Conservation (phyloP, 2,113 vertebrate genomes). For the Phylloscopus whistleri region DNA sequence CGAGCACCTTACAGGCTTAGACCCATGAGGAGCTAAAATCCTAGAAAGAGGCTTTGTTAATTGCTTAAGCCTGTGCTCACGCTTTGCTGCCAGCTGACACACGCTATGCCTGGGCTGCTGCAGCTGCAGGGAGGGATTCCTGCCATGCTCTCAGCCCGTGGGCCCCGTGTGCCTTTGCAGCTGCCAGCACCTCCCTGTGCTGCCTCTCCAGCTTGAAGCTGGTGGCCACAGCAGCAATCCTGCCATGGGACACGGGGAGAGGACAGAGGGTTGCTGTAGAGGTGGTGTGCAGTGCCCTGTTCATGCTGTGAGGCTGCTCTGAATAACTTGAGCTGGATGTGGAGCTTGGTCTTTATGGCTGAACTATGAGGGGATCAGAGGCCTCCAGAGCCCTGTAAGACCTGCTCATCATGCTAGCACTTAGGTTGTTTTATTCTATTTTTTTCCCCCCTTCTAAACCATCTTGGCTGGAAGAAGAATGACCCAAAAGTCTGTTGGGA, state of each 20-base stretch:
- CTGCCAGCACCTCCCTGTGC: background rate
- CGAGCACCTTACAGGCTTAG: background rate
- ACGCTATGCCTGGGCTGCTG: background rate
- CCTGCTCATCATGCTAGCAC: background rate
- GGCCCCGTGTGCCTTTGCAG: background rate
- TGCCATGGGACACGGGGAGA: accelerated
- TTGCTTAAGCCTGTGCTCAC: background rate
- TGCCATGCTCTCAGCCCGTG: background rate
- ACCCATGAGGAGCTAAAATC: background rate
- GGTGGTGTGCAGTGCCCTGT: background rate
- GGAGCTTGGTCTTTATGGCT: background rate
- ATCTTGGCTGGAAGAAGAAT: background rate
- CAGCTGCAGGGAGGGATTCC: background rate
- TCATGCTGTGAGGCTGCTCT: background rate
- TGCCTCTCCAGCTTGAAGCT: background rate
- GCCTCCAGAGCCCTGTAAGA: no score
- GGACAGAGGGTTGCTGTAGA: background rate
- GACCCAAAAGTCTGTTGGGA: background rate
- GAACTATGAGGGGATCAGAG: accelerated
- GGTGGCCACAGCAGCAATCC: background rate
- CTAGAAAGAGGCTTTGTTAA: background rate
- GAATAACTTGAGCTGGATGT: accelerated
- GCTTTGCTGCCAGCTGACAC: background rate
- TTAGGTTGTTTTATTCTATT: background rate
- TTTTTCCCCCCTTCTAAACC: background rate